These are phyloP conservation scores for Hydrotaea diabolus DNA, from an alignment of 2,888 invertebrate genomes.

Conservation along the genomic window DNA sequence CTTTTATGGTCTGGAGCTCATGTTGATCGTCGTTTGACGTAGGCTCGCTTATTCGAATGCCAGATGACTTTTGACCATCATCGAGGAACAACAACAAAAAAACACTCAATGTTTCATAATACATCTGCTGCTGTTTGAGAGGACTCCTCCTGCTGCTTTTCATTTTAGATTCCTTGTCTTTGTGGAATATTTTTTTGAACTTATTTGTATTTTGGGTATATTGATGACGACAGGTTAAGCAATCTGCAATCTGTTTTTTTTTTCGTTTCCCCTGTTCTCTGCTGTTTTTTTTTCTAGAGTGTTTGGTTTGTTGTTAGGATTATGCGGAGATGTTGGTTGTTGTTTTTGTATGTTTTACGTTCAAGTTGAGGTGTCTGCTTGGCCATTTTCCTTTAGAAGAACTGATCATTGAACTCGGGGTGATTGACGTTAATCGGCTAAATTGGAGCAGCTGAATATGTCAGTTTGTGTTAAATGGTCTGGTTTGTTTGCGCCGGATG, in stretches of 20 bases:
- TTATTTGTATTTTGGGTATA: slow-evolving; percentile 68
- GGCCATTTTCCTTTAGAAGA: neutral
- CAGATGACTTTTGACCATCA: slow-evolving; percentile 68
- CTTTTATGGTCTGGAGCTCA: neutral
- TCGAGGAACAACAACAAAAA: slow-evolving; percentile 28
- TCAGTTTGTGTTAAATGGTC: slow-evolving; percentile 73
- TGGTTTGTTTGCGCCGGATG: neutral
- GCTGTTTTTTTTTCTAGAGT: neutral
- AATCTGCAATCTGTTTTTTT: slow-evolving; percentile 65
- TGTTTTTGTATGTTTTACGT: too few relatives aligned
- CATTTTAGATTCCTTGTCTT: slow-evolving; percentile 59
- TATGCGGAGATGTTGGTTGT: slow-evolving; percentile 4
- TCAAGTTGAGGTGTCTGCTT: slow-evolving; percentile 51
- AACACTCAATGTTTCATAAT: slow-evolving; percentile 43
- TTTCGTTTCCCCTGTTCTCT: slow-evolving; percentile 4
- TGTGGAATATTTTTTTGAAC: slow-evolving; percentile 46
- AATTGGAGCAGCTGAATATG: slow-evolving; percentile 78
- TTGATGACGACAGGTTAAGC: slow-evolving; percentile 79
- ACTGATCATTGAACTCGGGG: slow-evolving; percentile 26
- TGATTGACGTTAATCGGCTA: slow-evolving; percentile 77
- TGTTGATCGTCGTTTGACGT: slow-evolving; percentile 26
- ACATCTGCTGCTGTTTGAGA: slow-evolving; percentile 62
- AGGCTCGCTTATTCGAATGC: slow-evolving; percentile 29
- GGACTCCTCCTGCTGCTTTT: slow-evolving; percentile 71
- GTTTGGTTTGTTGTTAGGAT: slow-evolving; percentile 31